Evolutionary conservation across 1,140 invertebrate species (phyloP).

Genomic region (Diploscapter pachys): DNA sequence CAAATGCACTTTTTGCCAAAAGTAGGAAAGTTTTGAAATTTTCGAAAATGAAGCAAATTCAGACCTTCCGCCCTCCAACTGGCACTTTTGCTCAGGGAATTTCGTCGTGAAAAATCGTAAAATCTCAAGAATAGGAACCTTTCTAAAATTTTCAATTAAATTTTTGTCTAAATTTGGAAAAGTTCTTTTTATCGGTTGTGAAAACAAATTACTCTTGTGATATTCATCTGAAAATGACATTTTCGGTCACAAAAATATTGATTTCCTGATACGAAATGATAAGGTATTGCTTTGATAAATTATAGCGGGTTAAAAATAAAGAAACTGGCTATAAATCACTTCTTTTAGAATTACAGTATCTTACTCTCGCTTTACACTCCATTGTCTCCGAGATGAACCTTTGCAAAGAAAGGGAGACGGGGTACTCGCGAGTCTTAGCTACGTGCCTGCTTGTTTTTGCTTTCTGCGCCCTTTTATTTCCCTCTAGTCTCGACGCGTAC

Average conservation of each 20-base stretch:
- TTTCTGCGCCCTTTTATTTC: too few species aligned
- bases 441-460: too few species aligned
- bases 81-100: conserved; percentile 50
- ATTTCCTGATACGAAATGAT: too few species aligned
- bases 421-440: too few species aligned
- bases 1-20: conserved; percentile 57
- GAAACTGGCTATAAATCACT: neutral
- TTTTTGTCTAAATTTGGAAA: neutral
- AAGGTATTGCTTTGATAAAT: neutral
- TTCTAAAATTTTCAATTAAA: neutral
- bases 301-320: conserved; percentile 3
- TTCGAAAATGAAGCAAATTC: neutral
- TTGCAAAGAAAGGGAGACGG: neutral
- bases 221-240: neutral
- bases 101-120: conserved; percentile 13
- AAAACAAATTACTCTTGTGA: neutral
- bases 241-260: neutral
- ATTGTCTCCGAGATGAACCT: neutral
- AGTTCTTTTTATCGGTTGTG: neutral
- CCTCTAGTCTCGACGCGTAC: too few species aligned
- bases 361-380: too few species aligned
- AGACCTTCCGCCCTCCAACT: conserved; percentile 48
- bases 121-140: neutral
- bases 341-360: too few species aligned
- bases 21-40: conserved; percentile 10